A percentile compares a stretch with the other conserved stretches of the same genome.
Conservation (phyloP, 2,888 invertebrate genomes). For the Nemotelus pantherinus region DNA sequence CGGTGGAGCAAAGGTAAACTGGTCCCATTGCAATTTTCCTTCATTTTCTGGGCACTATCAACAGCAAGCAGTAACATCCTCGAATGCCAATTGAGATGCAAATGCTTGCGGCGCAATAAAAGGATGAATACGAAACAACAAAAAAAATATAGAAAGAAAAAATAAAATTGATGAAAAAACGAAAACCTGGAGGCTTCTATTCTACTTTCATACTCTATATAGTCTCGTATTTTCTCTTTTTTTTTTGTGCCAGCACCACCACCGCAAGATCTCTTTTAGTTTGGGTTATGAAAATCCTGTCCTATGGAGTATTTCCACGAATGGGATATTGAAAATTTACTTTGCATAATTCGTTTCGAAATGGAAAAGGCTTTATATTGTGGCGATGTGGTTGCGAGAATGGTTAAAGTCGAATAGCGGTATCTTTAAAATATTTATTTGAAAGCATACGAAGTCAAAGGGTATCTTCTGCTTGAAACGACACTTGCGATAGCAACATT, state of each 20-base stretch:
- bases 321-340: slow-evolving; percentile 47
- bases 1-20: neutral
- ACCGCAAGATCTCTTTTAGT: neutral
- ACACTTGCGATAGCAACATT: too few species aligned
- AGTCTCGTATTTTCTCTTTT: neutral
- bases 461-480: too few species aligned
- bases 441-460: too few species aligned
- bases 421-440: too few species aligned
- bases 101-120: slow-evolving; percentile 15
- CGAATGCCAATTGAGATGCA: slow-evolving; percentile 27
- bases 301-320: slow-evolving; percentile 3
- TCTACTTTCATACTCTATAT: too few species aligned
- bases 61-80: neutral
- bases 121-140: neutral
- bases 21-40: neutral
- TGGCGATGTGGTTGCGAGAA: too few species aligned
- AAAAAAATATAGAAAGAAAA: neutral
- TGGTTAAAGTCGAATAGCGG: too few species aligned
- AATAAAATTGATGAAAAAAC: too few species aligned
- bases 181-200: too few species aligned
- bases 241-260: neutral
- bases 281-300: neutral
- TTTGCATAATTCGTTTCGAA: slow-evolving; percentile 43
- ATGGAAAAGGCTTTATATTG: too few species aligned
- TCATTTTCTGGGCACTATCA: neutral